Base-by-base conservation (phyloP, 2,888 invertebrate species). In the Antheraea assamensis region DNA sequence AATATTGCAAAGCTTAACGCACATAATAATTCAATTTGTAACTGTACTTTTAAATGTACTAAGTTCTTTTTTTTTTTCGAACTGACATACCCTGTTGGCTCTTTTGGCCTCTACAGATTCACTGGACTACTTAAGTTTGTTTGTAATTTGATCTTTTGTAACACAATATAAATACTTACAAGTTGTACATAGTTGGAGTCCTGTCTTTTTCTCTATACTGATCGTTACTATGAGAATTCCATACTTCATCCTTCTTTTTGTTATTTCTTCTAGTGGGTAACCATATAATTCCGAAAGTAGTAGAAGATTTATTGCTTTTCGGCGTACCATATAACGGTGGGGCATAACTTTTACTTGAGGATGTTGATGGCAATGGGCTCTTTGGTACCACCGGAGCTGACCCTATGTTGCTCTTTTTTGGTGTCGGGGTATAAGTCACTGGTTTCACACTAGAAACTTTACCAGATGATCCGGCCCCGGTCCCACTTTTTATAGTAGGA, bases 251-350 rank as follows among this genome's bases (percentile, higher is more conserved):
- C 75, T 91, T 93, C 74, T 91, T 89, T 75, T 89, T 92, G 76
- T 90, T 89, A 35, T 83, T 84, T 78, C 86, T 90, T 78, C 83
- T 90, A 3, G 86, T 86, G 2, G 94, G 94, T 76, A 94, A 74
- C 94, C 93, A 94, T 79, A 94, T 86, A 72, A 94, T 87, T 3
- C 92, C 92, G 71, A 94, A 90, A 24, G 85, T 86, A 8, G 88
- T 77, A 0, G 86, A 79, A 0, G 87, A 79, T 79, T 92, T 92
- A 31, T 78, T 85, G 74, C 74, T 85, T 76, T 89, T 91, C 1
- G 89, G 83, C 24, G 78, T 78, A 71, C 76, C 82, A 66, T 84
- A 87, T 0, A 87, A 82, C 8, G 87, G 76, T 24, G 83, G 72
- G 0, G 82, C 76, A 75, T 88, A 88, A 55, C 79, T 87, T 80